Conservation (phyloP, 1,140 invertebrate genomes). For the Drosophila miranda region DNA sequence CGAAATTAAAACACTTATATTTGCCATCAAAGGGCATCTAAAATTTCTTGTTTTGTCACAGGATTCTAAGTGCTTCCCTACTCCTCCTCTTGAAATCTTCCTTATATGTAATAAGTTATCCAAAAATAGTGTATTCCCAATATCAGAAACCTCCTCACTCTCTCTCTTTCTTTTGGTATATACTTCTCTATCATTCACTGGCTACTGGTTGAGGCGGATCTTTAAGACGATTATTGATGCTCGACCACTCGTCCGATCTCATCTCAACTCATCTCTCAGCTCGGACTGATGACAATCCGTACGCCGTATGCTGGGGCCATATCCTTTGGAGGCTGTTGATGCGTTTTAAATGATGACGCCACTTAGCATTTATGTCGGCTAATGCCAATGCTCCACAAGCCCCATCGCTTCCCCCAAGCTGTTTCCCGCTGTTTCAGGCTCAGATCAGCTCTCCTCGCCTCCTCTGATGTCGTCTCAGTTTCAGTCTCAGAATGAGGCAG, state of each 20-base stretch:
- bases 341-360: slow-evolving; percentile 82
- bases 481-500: slow-evolving; percentile 17
- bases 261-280: slow-evolving; percentile 15
- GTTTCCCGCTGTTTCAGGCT: slow-evolving; percentile 21
- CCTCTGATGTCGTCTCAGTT: not conserved
- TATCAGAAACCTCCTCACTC: too few relatives aligned
- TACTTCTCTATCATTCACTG: slow-evolving; percentile 1
- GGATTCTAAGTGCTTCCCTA: too few relatives aligned
- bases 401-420: not conserved
- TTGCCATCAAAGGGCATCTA: too few relatives aligned
- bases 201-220: slow-evolving; percentile 66
- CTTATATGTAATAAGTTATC: too few relatives aligned
- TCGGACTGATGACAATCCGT: slow-evolving; percentile 66
- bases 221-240: slow-evolving; percentile 78
- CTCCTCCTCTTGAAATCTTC: too few relatives aligned
- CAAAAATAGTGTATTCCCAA: too few relatives aligned
- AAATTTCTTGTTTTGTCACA: too few relatives aligned
- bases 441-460: slow-evolving; percentile 1
- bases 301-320: slow-evolving; percentile 34
- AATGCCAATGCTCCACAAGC: slow-evolving; percentile 57
- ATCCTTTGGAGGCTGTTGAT: slow-evolving; percentile 76
- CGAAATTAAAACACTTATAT: too few relatives aligned
- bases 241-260: slow-evolving; percentile 4
- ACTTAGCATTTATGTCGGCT: slow-evolving; percentile 81
- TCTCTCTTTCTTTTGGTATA: not conserved